Percentiles rank a stretch among this genome's conserved stretches.
Conservation (phyloP, 37 sponge, comb jelly and placozoan species). For the Tethya wilhelma region DNA sequence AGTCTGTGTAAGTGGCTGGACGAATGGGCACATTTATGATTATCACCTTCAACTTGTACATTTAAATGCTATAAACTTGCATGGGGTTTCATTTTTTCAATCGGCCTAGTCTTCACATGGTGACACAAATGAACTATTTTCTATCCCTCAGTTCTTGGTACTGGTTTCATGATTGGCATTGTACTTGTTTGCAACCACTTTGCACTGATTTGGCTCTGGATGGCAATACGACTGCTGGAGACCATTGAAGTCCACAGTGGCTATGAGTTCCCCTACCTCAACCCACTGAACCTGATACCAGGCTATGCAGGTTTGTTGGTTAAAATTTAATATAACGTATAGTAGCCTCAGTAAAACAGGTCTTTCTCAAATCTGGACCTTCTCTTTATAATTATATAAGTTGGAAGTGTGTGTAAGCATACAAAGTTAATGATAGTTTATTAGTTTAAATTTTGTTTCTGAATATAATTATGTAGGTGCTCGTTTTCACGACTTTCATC, state of each 20-base stretch:
- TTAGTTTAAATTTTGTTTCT: not conserved
- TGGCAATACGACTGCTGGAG: constrained; percentile 75
- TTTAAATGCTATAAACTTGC: no score
- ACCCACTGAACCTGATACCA: constrained; percentile 88
- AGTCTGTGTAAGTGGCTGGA: constrained; percentile 27
- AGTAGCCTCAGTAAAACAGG: not conserved
- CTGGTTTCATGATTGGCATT: constrained; percentile 78
- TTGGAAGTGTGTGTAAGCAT: not conserved
- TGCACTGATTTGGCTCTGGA: constrained; percentile 81
- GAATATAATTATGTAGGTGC: constrained; percentile 57
- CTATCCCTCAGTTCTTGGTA: constrained; percentile 69
- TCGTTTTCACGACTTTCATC: constrained; percentile 89
- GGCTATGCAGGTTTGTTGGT: constrained; percentile 79
- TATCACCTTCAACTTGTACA: no score
- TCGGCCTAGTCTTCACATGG: no score
- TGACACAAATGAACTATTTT: not conserved
- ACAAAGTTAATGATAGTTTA: no score
- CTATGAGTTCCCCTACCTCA: constrained; percentile 86
- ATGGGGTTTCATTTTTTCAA: no score
- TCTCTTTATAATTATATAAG: not conserved
- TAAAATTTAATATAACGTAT: not conserved
- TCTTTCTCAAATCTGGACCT: not conserved
- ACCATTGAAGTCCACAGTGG: constrained; percentile 92
- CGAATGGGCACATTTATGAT: no score
- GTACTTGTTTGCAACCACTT: constrained; percentile 77